phyloP scores from a whole-genome alignment of 35 echinoderm and acorn worm species.

The Lytechinus pictus region DNA sequence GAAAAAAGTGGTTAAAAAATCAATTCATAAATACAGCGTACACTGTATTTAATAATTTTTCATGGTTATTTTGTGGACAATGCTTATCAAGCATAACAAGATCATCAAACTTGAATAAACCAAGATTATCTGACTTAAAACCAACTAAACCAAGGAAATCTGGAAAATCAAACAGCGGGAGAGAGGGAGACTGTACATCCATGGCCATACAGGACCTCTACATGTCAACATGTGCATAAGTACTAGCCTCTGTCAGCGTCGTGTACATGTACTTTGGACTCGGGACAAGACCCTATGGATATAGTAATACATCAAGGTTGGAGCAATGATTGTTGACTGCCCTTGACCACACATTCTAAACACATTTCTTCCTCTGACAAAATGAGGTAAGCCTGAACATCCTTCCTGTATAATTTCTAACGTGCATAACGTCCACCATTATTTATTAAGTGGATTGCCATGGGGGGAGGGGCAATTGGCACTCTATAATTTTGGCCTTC shows the following conservation, averaged over 20 bases:
- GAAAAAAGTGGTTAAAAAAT: too few species aligned
- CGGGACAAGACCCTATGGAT: not conserved
- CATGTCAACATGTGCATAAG: not conserved
- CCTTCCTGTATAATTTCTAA: not conserved
- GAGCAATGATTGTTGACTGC: not conserved
- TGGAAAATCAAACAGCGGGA: not conserved
- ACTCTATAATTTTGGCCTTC: too few species aligned
- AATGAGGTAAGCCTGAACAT: not conserved
- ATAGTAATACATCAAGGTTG: not conserved
- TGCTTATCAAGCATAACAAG: too few species aligned
- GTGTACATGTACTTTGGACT: not conserved
- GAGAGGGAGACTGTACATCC: not conserved
- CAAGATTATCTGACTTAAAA: not conserved
- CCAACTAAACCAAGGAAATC: not conserved
- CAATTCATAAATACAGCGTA: too few species aligned
- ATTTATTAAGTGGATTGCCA: too few species aligned
- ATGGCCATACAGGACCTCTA: not conserved
- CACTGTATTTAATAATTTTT: too few species aligned
- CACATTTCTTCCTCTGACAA: not conserved
- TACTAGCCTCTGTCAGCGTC: not conserved
- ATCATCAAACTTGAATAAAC: too few species aligned
- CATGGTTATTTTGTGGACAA: too few species aligned
- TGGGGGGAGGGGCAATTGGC: too few species aligned
- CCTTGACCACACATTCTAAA: constrained; percentile 10
- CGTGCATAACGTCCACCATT: not conserved